Evolutionary conservation across 2,113 vertebrate species (phyloP).

Genomic region (Parus major): DNA sequence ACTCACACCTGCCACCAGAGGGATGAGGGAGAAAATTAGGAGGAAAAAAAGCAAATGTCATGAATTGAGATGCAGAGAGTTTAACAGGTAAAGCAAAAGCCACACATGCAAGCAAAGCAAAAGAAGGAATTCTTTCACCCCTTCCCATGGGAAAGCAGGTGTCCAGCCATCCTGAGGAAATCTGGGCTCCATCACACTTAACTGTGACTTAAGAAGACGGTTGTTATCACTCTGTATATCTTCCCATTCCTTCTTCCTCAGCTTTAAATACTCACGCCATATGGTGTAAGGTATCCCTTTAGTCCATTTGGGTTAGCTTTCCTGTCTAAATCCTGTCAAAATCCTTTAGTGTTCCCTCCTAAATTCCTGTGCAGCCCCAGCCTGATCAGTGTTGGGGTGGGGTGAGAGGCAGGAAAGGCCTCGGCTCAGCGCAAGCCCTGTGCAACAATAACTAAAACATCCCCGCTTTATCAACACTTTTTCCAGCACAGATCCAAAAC

Average conservation of each 20-base stretch:
- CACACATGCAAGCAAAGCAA: not conserved
- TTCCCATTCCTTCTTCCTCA: not conserved
- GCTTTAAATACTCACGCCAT: not conserved
- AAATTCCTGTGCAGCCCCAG: not conserved
- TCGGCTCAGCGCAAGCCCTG: not conserved
- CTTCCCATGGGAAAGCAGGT: too few species aligned
- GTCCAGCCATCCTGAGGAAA: not conserved
- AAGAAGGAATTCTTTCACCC: not conserved
- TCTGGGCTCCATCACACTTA: not conserved
- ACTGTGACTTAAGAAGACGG: not conserved
- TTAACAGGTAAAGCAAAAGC: not conserved
- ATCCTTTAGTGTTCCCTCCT: not conserved
- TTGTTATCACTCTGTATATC: too few species aligned
- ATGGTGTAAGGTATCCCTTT: not conserved
- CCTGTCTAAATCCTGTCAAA: not conserved
- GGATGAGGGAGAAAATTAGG: not conserved
- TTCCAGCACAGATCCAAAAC: not conserved
- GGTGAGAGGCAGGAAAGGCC: not conserved
- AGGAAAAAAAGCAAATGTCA: not conserved
- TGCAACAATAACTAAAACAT: not conserved
- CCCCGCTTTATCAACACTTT: not conserved
- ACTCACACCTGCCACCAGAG: not conserved
- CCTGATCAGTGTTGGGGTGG: too few species aligned
- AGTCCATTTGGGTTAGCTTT: not conserved
- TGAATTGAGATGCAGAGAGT: not conserved